Percentiles rank a stretch among this genome's conserved stretches.
Conservation (phyloP, 2,797 vertebrate species). For the Semaprochilodus insignis region DNA sequence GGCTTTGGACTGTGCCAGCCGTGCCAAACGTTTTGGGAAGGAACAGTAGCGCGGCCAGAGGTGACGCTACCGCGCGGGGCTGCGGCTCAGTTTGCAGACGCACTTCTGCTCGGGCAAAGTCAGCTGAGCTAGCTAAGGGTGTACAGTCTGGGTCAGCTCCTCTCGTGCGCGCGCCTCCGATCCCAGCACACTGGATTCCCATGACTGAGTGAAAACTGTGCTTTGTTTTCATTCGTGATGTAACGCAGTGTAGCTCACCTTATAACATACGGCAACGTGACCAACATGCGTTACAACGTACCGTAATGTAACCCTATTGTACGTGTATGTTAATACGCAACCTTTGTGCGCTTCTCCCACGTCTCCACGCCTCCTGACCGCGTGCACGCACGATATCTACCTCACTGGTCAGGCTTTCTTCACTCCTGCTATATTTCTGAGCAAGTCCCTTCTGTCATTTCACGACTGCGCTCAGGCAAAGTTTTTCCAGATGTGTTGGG, state of each 20-base stretch:
- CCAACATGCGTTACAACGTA: no score
- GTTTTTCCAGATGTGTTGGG: constrained; percentile 16
- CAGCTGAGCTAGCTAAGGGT: neutral
- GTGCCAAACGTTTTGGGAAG: constrained; percentile 65
- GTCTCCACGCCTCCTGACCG: neutral
- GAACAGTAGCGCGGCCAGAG: constrained; percentile 40
- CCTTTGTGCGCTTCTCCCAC: neutral
- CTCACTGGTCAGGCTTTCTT: no score
- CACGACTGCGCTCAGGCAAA: neutral
- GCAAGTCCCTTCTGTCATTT: neutral
- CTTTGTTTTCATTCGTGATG: no score
- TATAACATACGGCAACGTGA: no score
- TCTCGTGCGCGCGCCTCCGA: neutral
- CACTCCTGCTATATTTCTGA: neutral
- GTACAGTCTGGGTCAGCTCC: neutral
- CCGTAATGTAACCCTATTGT: no score
- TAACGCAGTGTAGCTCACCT: no score
- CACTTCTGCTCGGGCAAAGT: constrained; percentile 16
- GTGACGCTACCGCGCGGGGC: constrained; percentile 57
- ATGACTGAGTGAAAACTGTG: no score
- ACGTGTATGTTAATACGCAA: no score
- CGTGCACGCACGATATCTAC: neutral
- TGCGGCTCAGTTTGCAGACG: constrained; percentile 27
- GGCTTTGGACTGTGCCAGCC: constrained; percentile 63
- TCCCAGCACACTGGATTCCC: no score